phyloP scores from a whole-genome alignment of 2,888 invertebrate genomes.

The Drosophila tripunctata region DNA sequence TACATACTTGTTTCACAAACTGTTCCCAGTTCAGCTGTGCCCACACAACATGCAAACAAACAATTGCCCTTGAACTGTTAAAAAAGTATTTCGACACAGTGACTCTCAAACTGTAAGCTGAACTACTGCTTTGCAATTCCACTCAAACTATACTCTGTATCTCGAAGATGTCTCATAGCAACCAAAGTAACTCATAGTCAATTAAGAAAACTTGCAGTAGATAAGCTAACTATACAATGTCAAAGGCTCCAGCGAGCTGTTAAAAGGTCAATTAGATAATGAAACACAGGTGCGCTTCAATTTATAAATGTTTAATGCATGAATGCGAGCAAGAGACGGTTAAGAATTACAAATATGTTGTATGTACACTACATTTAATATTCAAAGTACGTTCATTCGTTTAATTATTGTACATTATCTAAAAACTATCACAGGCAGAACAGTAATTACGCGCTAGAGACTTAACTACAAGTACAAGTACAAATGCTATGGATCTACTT shows the following conservation, averaged over 20 bases:
- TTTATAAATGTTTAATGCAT: conserved; percentile 25
- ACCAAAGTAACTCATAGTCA: too few species aligned
- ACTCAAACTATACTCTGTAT: too few species aligned
- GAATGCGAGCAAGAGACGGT: conserved; percentile 10
- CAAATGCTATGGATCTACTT: conserved; percentile 22
- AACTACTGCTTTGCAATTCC: neutral
- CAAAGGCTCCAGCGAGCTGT: neutral
- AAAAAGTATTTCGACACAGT: neutral
- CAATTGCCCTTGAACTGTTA: neutral
- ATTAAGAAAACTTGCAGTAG: too few species aligned
- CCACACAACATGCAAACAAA: neutral
- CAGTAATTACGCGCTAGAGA: conserved; percentile 68
- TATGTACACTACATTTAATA: conserved; percentile 19
- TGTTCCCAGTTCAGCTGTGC: neutral
- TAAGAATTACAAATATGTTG: conserved; percentile 14
- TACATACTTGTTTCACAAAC: neutral
- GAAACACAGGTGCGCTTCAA: neutral
- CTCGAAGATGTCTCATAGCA: too few species aligned
- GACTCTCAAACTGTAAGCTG: neutral
- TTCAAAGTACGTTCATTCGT: conserved; percentile 20
- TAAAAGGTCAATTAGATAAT: neutral
- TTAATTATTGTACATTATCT: conserved; percentile 72
- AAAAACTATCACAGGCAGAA: conserved; percentile 82
- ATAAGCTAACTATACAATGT: neutral
- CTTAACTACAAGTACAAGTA: conserved; percentile 51